These are phyloP conservation scores for Accipiter cooperii DNA, from an alignment of 2,113 vertebrate species.

Conservation along the genomic window DNA sequence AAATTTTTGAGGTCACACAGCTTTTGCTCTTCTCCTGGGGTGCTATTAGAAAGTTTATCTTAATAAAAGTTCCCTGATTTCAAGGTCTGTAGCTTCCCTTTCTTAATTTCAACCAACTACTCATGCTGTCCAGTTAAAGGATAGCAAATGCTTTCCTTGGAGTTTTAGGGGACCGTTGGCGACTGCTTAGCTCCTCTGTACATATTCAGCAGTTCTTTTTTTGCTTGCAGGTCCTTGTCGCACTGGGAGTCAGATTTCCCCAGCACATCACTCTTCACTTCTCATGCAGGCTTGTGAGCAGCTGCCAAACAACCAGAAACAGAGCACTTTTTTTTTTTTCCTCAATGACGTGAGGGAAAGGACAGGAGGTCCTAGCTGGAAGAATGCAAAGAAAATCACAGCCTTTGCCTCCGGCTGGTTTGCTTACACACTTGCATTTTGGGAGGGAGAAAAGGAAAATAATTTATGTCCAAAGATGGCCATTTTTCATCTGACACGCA, in stretches of 20 bases:
- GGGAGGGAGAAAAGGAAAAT: background rate
- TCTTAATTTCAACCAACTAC: background rate
- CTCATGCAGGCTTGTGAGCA: background rate
- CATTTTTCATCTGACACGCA: background rate
- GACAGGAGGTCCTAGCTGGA: background rate
- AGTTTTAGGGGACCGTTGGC: background rate
- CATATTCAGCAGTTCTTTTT: background rate
- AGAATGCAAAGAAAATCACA: background rate
- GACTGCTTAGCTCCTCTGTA: background rate
- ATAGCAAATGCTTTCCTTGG: background rate
- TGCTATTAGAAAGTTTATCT: background rate
- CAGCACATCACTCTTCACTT: slow-evolving; percentile 4
- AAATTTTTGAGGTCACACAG: background rate
- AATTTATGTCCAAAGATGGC: background rate
- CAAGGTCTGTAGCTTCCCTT: background rate
- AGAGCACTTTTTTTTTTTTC: background rate
- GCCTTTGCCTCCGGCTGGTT: background rate
- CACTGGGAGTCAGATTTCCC: slow-evolving; percentile 30
- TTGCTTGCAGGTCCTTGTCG: background rate
- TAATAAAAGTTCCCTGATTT: background rate
- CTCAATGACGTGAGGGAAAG: background rate
- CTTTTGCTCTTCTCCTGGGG: background rate
- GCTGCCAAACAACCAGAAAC: slow-evolving; percentile 4
- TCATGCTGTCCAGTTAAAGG: background rate
- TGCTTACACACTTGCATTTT: background rate